These are phyloP conservation scores for Dryomyza anilis DNA, from an alignment of 2,888 invertebrate species.

Conservation along the genomic window DNA sequence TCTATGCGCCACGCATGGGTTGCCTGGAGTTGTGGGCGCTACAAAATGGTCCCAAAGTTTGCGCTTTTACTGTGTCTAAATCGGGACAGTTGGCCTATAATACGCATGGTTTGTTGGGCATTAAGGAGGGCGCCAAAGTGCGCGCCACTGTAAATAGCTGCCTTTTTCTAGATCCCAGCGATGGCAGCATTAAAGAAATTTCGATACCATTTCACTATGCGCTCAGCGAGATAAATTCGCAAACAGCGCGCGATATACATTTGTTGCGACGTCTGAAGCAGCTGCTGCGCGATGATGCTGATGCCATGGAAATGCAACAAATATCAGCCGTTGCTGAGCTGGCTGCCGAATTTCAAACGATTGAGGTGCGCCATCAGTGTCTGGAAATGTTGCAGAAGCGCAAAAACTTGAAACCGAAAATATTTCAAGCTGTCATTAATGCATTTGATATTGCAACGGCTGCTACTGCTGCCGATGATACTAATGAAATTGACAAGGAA, in stretches of 20 bases:
- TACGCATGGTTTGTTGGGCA: conserved; percentile 77
- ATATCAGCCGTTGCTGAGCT: conserved; percentile 48
- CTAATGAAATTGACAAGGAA: conserved; percentile 31
- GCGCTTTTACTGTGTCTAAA: conserved; percentile 88
- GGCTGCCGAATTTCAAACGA: conserved; percentile 71
- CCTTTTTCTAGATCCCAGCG: conserved; percentile 77
- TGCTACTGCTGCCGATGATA: conserved; percentile 41
- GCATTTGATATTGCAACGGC: conserved; percentile 45
- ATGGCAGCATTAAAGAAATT: conserved; percentile 82
- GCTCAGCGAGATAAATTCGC: conserved; percentile 84
- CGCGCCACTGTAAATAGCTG: conserved; percentile 71
- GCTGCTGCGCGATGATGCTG: conserved; percentile 64
- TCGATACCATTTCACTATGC: conserved; percentile 90
- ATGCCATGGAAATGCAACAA: conserved; percentile 58
- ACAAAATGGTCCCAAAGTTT: conserved; percentile 87
- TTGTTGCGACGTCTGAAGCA: conserved; percentile 77
- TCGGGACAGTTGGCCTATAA: conserved; percentile 80
- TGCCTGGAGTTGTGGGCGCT: conserved; percentile 92
- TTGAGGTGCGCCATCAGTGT: conserved; percentile 73
- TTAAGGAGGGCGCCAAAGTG: conserved; percentile 65
- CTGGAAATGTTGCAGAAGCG: conserved; percentile 73
- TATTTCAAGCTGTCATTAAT: conserved; percentile 64
- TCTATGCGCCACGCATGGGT: conserved; percentile 92
- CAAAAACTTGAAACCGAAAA: conserved; percentile 68
- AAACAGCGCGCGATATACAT: conserved; percentile 86